Conservation (phyloP, 2,888 invertebrate genomes). For the Noctua comes region DNA sequence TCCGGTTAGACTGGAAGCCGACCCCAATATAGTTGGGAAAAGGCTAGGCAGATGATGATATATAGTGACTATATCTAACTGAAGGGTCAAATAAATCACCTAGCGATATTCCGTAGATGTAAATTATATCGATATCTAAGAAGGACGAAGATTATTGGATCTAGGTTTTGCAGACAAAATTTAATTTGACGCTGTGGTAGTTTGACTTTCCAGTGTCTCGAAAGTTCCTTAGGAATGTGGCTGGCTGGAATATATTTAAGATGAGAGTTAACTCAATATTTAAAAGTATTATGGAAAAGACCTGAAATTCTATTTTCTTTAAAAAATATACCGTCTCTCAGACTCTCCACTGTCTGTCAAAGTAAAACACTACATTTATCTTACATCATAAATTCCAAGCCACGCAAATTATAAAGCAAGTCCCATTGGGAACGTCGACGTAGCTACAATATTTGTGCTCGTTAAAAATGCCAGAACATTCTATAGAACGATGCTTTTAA, state of each 20-base stretch:
- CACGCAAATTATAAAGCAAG: constrained; percentile 68
- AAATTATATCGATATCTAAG: neutral
- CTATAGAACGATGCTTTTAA: constrained; percentile 52
- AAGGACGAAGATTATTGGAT: neutral
- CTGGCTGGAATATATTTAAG: neutral
- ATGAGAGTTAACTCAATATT: too few species aligned
- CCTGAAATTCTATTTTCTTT: too few species aligned
- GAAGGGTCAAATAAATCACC: neutral
- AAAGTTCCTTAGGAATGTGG: neutral
- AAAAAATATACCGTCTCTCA: neutral
- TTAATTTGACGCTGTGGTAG: neutral
- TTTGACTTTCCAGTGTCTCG: neutral
- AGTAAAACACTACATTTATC: constrained; percentile 36
- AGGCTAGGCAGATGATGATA: too few species aligned
- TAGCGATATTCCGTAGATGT: neutral
- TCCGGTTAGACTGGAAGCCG: too few species aligned
- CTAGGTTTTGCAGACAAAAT: neutral
- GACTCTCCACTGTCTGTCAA: neutral
- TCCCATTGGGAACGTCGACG: constrained; percentile 60
- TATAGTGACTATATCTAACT: neutral
- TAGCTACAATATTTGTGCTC: constrained; percentile 70
- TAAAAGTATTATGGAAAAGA: too few species aligned
- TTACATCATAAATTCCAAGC: constrained; percentile 47
- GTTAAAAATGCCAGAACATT: constrained; percentile 68
- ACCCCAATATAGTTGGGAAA: too few species aligned